Evolutionary conservation across 2,113 vertebrate genomes (phyloP), one percentile per base, ranked within the genome.

Genomic region (Petroica traversi): DNA sequence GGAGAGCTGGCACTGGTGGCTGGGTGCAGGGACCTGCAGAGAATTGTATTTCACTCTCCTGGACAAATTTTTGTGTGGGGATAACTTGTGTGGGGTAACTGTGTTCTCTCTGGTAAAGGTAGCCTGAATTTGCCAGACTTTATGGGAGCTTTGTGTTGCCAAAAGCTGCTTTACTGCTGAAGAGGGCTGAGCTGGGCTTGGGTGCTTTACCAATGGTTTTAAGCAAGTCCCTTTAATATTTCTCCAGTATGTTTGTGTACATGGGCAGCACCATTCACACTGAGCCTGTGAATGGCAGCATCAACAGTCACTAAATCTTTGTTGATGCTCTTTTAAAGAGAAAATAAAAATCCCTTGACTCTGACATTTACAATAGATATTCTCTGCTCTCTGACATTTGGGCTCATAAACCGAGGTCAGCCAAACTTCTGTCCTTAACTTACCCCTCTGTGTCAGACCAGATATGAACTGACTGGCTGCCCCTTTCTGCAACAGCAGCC

Each of bases 331-430:
- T 77, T 76, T 48, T 58, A 46, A 71, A 61, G 31, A 17, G 31
- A 85, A 84, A 67, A 84, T 29, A 74, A 81, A 89, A 89, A 52
- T 83, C 67, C 55, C 59, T 49, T 0, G 2, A 24, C 64, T 64
- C 74, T 97, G 95, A 95, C 88, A 96, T 97, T 97, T 97, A 73
- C 94, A 54, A 8, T 46, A 83, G 88, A 34, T 78, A 40, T 88
- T 88, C 85, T 58, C 51, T 86, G 79, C 38, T 88, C 85, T 40
- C 82, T 96, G 94, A 85, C 91, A 95, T 96, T 97, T 95, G 85
- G 63, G 55, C 46, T 94, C 2, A 74, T 62, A 83, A 83, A 76
- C 54, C 0, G 2, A 85, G 72, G 88, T 58, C 14, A 6, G 28
- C 54, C 26, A 33, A 62, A 31, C 80, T 83, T 83, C 89, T 23